Base-by-base conservation (phyloP, 2,888 invertebrate species). In the Habroteleia sp. region DNA sequence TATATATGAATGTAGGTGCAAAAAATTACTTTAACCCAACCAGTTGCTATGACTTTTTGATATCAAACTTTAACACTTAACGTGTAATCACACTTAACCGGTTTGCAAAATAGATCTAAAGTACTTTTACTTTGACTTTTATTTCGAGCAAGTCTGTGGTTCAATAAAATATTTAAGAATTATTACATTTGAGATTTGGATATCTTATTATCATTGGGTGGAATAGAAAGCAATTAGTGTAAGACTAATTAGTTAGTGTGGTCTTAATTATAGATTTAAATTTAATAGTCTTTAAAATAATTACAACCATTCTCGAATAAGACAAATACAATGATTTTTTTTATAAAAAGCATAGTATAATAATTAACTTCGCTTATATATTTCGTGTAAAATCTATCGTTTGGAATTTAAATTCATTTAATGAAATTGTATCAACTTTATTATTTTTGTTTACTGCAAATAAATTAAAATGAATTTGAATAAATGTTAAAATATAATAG, bases 121-220 rank as follows among this genome's bases (percentile, higher is more conserved):
- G 25, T 44, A 46, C 46, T 60, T 60, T 46, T 60, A 60, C 56
- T 56, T 39, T 1, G 17, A 41, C 31, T 56, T 41, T 56, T 41
- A 11, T 7, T 1, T 16, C 7, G 13, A n/a, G n/a, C n/a, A 14
- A 44, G 31, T 29, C 33, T 8, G 1, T 27, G 10, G 35, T 37
- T 35, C 2, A n/a, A 14, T 20, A 44, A 46, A 60, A 42, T 33
- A 27, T 20, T 20, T 17, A 44, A 11, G 16, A 42, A 0, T 42
- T 58, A 42, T 42, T 33, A 2, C 33, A 5, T n/a, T 31, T 41
- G 17, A 29, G 17, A 44, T 44, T 58, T 20, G 14, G 33, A 31
- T 44, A 33, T 8, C 14, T 33, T 23, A 14, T 20, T 23, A 33
- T 16, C 20, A 35, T 10, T 25, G 25, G 2, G 25, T 46, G 23